Conservation (phyloP, 2,797 vertebrate genomes). For the Brotula barbata region DNA sequence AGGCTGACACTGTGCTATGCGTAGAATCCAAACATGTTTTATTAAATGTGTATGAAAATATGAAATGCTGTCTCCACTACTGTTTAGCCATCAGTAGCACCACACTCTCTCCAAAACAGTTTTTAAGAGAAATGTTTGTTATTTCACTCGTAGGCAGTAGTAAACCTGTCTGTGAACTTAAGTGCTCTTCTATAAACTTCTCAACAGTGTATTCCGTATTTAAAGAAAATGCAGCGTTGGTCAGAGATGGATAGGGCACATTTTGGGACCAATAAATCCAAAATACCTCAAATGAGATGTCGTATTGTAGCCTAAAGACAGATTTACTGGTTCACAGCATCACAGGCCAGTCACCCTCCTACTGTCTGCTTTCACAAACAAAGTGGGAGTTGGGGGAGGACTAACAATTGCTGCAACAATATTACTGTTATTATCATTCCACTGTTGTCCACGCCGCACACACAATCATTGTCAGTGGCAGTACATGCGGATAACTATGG, state of each 20-base stretch:
- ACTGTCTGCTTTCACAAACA: slow-evolving; percentile 41
- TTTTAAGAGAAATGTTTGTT: slow-evolving; percentile 71
- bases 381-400: slow-evolving; percentile 31
- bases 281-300: slow-evolving; percentile 64
- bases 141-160: slow-evolving; percentile 70
- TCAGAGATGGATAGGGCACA: slow-evolving; percentile 54
- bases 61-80: slow-evolving; percentile 35
- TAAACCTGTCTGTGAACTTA: slow-evolving; percentile 72
- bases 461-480: slow-evolving; percentile 22
- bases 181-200: slow-evolving; percentile 71
- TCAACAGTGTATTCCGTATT: slow-evolving; percentile 50
- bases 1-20: slow-evolving; percentile 7
- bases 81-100: slow-evolving; percentile 27
- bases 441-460: slow-evolving; percentile 33
- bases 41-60: slow-evolving; percentile 19
- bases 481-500: slow-evolving; percentile 24
- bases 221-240: slow-evolving; percentile 34
- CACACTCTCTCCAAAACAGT: slow-evolving; percentile 36
- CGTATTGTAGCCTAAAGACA: slow-evolving; percentile 48
- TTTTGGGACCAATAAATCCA: slow-evolving; percentile 64
- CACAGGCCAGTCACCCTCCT: slow-evolving; percentile 46
- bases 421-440: slow-evolving; percentile 60
- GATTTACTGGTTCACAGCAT: slow-evolving; percentile 53
- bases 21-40: neutral
- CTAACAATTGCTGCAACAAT: slow-evolving; percentile 32